A percentile compares a stretch with the other conserved stretches of the same genome.
phyloP scores from a whole-genome alignment of 2,113 vertebrate genomes.

The Pogonocichla stellata region DNA sequence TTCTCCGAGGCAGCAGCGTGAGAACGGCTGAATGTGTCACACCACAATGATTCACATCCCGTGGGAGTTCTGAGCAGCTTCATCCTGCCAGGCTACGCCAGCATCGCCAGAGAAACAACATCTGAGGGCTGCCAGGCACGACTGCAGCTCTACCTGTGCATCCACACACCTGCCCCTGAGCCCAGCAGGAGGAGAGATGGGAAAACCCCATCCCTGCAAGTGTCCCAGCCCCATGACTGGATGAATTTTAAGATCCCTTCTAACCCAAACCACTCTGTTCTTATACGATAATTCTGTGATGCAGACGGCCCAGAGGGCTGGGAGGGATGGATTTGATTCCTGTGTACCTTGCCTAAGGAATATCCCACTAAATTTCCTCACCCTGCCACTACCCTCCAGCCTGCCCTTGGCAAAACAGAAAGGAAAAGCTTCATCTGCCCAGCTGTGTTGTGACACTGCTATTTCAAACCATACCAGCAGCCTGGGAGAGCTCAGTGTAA shows the following conservation, averaged over 20 bases:
- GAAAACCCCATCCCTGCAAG: background rate
- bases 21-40: slow-evolving; percentile 60
- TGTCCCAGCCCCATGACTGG: background rate
- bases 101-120: slow-evolving; percentile 42
- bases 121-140: background rate
- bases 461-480: background rate
- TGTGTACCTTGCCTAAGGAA: background rate
- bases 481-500: background rate
- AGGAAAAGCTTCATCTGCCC: background rate
- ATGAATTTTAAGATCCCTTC: background rate
- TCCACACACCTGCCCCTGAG: background rate
- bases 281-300: background rate
- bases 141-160: background rate
- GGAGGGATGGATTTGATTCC: background rate
- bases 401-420: background rate
- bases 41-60: slow-evolving; percentile 73
- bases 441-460: background rate
- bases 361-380: background rate
- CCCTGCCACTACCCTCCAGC: accelerated
- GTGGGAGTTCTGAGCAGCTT: slow-evolving; percentile 64
- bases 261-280: background rate
- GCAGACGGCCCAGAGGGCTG: background rate
- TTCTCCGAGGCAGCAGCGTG: slow-evolving; percentile 46
- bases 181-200: accelerated
- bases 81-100: slow-evolving; percentile 52